phyloP scores from a whole-genome alignment of 2,113 vertebrate species.

The Perca flavescens region DNA sequence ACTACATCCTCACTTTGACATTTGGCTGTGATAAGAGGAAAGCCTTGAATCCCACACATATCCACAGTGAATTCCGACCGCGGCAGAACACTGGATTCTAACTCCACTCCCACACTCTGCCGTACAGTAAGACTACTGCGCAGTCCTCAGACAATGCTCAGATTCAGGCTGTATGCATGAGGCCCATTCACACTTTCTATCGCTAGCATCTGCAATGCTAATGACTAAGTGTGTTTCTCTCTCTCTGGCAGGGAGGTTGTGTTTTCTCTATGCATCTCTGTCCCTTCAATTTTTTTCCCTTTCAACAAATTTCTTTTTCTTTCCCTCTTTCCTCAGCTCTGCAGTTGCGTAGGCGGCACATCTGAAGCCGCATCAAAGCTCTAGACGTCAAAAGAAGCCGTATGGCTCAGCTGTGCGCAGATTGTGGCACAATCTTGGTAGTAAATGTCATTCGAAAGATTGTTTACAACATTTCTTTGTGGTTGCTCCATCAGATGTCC shows the following conservation, averaged over 20 bases:
- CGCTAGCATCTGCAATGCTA: constrained; percentile 87
- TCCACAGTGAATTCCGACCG: constrained; percentile 83
- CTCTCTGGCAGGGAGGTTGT: constrained; percentile 53
- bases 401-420: constrained; percentile 69
- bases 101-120: constrained; percentile 72
- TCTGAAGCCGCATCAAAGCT: constrained; percentile 70
- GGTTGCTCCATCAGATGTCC: constrained; percentile 38
- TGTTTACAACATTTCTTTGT: constrained; percentile 49
- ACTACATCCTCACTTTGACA: constrained; percentile 83
- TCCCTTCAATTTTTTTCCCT: constrained; percentile 25
- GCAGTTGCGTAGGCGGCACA: constrained; percentile 65
- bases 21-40: constrained; percentile 84
- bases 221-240: constrained; percentile 76
- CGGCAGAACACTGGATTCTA: constrained; percentile 50
- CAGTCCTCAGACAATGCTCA: constrained; percentile 84
- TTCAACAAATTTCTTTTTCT: constrained; percentile 40
- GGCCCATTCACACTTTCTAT: constrained; percentile 84
- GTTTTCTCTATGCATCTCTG: constrained; percentile 65
- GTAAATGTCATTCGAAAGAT: constrained; percentile 56
- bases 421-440: constrained; percentile 54
- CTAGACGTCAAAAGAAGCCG: constrained; percentile 61
- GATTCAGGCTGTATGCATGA: constrained; percentile 88
- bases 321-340: constrained; percentile 1
- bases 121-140: constrained; percentile 64
- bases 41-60: constrained; percentile 85